These are phyloP conservation scores for Ciconia nigra DNA, from an alignment of 2,797 vertebrate species.

Conservation along the genomic window DNA sequence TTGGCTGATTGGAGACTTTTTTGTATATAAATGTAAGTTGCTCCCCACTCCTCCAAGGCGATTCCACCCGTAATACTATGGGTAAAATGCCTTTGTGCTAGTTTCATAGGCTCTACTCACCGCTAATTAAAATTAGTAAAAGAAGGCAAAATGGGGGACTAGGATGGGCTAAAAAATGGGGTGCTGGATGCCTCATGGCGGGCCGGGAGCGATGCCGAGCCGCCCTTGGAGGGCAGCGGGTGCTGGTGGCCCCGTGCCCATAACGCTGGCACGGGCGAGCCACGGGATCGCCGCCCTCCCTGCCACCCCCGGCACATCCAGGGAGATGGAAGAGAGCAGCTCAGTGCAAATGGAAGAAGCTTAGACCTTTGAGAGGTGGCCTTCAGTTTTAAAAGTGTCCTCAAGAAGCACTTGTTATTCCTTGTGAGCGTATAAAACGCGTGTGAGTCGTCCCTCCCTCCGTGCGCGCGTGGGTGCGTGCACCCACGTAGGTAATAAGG, in stretches of 20 bases:
- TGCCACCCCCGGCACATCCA: rapidly evolving
- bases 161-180: background rate
- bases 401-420: background rate
- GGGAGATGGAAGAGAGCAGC: background rate
- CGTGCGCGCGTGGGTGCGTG: rapidly evolving
- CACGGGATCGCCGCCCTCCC: background rate
- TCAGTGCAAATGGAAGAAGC: background rate
- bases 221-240: background rate
- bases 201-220: background rate
- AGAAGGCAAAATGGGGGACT: background rate
- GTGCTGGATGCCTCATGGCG: rapidly evolving
- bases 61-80: rapidly evolving
- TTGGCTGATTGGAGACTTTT: background rate
- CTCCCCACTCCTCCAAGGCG: background rate
- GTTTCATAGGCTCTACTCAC: background rate
- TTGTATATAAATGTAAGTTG: background rate
- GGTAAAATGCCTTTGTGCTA: background rate
- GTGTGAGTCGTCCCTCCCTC: background rate
- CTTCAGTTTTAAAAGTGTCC: background rate
- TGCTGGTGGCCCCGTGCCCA: no score
- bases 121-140: background rate
- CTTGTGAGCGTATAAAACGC: background rate
- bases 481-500: rapidly evolving
- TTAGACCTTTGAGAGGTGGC: background rate
- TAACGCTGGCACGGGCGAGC: rapidly evolving